phyloP scores from a whole-genome alignment of 2,888 invertebrate species.

The Linnaemya vulpina region DNA sequence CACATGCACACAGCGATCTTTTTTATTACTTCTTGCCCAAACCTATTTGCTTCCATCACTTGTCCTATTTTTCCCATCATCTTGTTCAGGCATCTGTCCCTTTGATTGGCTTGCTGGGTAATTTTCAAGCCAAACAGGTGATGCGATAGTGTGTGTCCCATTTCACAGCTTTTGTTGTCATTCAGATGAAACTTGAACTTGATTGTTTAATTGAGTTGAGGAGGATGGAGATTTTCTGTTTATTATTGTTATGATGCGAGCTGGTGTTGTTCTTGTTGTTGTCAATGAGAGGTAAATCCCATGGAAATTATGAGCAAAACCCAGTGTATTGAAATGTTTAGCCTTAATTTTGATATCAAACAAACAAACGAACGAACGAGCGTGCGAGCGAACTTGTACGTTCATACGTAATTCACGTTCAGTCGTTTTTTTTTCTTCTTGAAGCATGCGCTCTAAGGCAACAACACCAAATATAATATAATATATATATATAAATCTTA shows the following conservation, averaged over 20 bases:
- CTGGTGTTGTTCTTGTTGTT: not conserved
- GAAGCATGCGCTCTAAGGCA: conserved; percentile 67
- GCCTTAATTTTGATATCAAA: conserved; percentile 49
- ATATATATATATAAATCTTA: conserved; percentile 43
- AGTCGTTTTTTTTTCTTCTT: conserved; percentile 36
- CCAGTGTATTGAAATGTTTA: conserved; percentile 15
- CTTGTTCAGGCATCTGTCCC: conserved; percentile 28
- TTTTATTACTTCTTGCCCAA: not conserved
- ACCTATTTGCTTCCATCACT: not conserved
- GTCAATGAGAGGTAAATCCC: conserved; percentile 72
- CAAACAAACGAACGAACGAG: not conserved
- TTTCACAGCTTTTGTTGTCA: conserved; percentile 35
- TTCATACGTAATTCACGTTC: conserved; percentile 11
- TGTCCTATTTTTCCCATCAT: not conserved
- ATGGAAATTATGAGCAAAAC: conserved; percentile 53
- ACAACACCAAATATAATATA: too few species aligned
- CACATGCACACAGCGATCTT: too few species aligned
- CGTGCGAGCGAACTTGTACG: not conserved
- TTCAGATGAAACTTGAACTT: conserved; percentile 71
- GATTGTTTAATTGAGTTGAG: conserved; percentile 58
- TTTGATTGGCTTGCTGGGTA: not conserved
- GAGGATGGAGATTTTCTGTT: conserved; percentile 50
- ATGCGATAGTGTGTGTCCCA: conserved; percentile 13
- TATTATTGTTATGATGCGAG: not conserved
- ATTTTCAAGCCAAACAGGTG: conserved; percentile 25